Evolutionary conservation across 2,888 invertebrate genomes (phyloP).

Genomic region (Amphipyra tragopoginis): DNA sequence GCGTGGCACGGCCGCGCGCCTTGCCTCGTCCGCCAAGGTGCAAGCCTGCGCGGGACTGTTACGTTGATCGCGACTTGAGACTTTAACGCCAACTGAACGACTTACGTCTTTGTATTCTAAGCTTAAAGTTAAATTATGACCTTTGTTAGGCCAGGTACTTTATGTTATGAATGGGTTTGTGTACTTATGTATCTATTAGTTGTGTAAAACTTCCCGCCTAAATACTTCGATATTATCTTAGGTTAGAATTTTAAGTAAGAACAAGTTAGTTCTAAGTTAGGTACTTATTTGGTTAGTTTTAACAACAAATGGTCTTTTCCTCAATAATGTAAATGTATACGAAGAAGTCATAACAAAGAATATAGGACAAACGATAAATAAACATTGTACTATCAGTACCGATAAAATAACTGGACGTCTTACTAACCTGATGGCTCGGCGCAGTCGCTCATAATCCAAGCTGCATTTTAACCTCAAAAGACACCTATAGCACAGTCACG

Average conservation of each 20-base stretch:
- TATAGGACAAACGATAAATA: conserved; percentile 81
- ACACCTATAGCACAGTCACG: conserved; percentile 85
- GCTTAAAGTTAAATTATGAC: conserved; percentile 32
- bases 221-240: conserved; percentile 21
- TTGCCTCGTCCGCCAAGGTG: conserved; percentile 59
- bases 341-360: conserved; percentile 65
- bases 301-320: conserved; percentile 36
- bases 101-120: conserved; percentile 51
- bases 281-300: conserved; percentile 4
- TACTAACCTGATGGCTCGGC: conserved; percentile 88
- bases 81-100: conserved; percentile 31
- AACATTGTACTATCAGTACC: conserved; percentile 74
- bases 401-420: conserved; percentile 81
- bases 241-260: conserved; percentile 42
- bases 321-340: conserved; percentile 37
- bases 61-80: conserved; percentile 47
- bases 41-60: conserved; percentile 41
- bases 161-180: conserved; percentile 11
- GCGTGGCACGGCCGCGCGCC: conserved; percentile 63
- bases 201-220: conserved; percentile 42
- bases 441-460: conserved; percentile 88
- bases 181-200: conserved; percentile 5
- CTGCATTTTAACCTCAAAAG: conserved; percentile 89
- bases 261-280: conserved; percentile 10
- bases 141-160: conserved; percentile 14